These are phyloP conservation scores for Megaceryle torquata DNA, from an alignment of 2,113 vertebrate genomes.

Conservation along the genomic window DNA sequence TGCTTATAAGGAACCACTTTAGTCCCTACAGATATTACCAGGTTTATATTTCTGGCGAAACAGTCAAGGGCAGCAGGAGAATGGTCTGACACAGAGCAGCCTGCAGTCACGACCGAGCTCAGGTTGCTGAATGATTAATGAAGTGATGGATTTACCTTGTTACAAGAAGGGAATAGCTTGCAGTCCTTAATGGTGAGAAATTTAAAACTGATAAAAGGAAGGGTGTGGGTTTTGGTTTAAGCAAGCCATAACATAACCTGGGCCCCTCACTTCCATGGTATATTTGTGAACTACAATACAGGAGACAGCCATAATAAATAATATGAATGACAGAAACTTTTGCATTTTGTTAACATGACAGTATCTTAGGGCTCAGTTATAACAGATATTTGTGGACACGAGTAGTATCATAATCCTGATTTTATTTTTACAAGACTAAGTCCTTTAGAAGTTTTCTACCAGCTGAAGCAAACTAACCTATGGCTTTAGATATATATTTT, in stretches of 20 bases:
- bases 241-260: neutral
- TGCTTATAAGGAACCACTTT: neutral
- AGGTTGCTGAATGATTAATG: constrained; percentile 4
- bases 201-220: neutral
- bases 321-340: neutral
- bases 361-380: neutral
- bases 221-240: neutral
- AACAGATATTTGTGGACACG: neutral
- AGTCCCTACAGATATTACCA: neutral
- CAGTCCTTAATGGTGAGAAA: accelerated
- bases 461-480: neutral
- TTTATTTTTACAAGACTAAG: neutral
- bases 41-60: neutral
- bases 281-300: neutral
- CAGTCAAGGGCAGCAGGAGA: neutral
- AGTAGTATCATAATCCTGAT: neutral
- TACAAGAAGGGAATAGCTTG: neutral
- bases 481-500: neutral
- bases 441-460: neutral
- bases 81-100: neutral
- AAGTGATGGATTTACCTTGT: neutral
- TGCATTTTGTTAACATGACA: neutral
- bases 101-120: neutral
- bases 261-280: neutral
- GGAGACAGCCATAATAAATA: neutral